A percentile compares a stretch with the other conserved stretches of the same genome.
Conservation (phyloP, 2,888 invertebrate genomes). For the Drosophila barbarae region DNA sequence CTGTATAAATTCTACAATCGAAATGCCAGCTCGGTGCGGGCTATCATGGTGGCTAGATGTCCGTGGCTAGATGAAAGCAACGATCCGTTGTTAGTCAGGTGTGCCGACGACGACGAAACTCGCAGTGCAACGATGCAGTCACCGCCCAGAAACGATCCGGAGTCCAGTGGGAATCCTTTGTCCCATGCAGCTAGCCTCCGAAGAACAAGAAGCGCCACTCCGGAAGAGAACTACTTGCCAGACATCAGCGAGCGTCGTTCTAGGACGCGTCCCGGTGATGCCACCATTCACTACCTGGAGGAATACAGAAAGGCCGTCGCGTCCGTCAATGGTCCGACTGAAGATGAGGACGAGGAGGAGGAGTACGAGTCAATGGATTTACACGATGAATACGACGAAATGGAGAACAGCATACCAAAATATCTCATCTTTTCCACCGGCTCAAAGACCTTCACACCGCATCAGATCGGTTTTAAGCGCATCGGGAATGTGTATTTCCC, state of each 20-base stretch:
- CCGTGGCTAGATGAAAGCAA: slow-evolving; percentile 78
- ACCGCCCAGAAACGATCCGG: slow-evolving; percentile 17
- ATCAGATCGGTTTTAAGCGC: slow-evolving; percentile 89
- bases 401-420: slow-evolving; percentile 83
- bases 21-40: slow-evolving; percentile 89
- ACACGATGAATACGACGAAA: slow-evolving; percentile 81
- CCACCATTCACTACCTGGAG: slow-evolving; percentile 82
- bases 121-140: neutral
- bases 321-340: slow-evolving; percentile 42
- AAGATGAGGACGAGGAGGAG: slow-evolving; percentile 49
- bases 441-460: slow-evolving; percentile 90
- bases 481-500: slow-evolving; percentile 86
- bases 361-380: slow-evolving; percentile 68
- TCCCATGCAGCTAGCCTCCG: slow-evolving; percentile 72
- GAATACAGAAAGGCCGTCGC: slow-evolving; percentile 81
- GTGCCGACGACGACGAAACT: slow-evolving; percentile 1
- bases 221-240: slow-evolving; percentile 57
- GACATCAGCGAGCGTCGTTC: slow-evolving; percentile 60
- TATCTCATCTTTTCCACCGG: slow-evolving; percentile 90
- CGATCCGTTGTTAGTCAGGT: slow-evolving; percentile 58
- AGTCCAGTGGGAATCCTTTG: slow-evolving; percentile 70
- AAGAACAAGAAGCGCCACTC: slow-evolving; percentile 55
- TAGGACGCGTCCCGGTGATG: slow-evolving; percentile 51
- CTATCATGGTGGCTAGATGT: slow-evolving; percentile 88
- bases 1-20: slow-evolving; percentile 88